Evolutionary conservation across 2,797 vertebrate genomes (phyloP).

Genomic region (Botia almorhae): DNA sequence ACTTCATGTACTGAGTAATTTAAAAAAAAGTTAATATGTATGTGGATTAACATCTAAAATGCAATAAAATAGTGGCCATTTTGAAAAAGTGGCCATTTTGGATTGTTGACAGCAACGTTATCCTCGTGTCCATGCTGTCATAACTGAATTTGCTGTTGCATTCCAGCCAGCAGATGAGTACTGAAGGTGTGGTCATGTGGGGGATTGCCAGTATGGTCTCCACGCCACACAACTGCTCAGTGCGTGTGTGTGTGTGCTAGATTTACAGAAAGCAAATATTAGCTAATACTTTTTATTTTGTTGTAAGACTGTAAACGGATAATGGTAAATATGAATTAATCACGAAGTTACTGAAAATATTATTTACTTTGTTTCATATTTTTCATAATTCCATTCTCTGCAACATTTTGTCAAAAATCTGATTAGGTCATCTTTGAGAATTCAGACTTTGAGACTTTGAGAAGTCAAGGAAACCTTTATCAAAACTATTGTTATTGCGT

Average conservation of each 20-base stretch:
- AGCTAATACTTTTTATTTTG: neutral
- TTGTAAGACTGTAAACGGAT: neutral
- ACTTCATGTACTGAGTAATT: too few relatives aligned
- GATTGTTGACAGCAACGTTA: neutral
- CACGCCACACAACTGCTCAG: neutral
- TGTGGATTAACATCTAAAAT: neutral
- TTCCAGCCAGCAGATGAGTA: conserved; percentile 16
- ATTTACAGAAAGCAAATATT: conserved; percentile 11
- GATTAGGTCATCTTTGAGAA: neutral
- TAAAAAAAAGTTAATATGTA: neutral
- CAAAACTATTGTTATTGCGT: neutral
- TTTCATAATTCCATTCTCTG: neutral
- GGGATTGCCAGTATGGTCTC: conserved; percentile 12
- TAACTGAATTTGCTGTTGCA: conserved; percentile 14
- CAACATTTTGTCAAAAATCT: too few relatives aligned
- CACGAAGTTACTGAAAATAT: too few relatives aligned
- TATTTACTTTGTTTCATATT: too few relatives aligned
- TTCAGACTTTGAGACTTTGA: too few relatives aligned
- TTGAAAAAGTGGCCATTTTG: conserved; percentile 8
- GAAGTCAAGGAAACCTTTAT: neutral
- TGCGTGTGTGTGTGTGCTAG: neutral
- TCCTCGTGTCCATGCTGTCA: conserved; percentile 5
- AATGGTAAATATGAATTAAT: neutral
- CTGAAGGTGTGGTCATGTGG: conserved; percentile 36
- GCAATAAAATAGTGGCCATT: neutral